Conservation (phyloP, 1,140 invertebrate genomes). For the Heliconius hewitsoni region DNA sequence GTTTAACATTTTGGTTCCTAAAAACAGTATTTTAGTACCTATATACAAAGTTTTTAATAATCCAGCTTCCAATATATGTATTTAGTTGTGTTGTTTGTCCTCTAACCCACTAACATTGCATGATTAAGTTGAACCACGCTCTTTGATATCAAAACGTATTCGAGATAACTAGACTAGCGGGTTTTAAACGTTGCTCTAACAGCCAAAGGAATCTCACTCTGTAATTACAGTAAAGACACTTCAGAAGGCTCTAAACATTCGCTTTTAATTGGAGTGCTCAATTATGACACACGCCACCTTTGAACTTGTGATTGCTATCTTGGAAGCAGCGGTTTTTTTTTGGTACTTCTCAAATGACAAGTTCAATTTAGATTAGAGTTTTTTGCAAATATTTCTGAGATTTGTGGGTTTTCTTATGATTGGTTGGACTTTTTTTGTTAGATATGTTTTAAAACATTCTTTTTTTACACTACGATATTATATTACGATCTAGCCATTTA, state of each 20-base stretch:
- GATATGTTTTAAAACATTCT: neutral
- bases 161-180: slow-evolving; percentile 49
- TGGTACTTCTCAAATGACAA: slow-evolving; percentile 16
- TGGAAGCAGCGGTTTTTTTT: slow-evolving; percentile 25
- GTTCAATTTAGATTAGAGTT: neutral
- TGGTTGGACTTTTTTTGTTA: neutral
- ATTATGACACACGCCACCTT: slow-evolving; percentile 70
- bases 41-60: neutral
- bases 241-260: slow-evolving; percentile 59
- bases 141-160: slow-evolving; percentile 50
- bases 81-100: slow-evolving; percentile 33
- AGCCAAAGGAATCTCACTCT: slow-evolving; percentile 56
- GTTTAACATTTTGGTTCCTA: neutral
- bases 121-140: slow-evolving; percentile 35
- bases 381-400: neutral
- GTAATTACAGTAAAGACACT: slow-evolving; percentile 67
- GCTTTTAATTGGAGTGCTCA: slow-evolving; percentile 75
- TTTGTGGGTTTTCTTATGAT: neutral
- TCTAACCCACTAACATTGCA: slow-evolving; percentile 56
- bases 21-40: neutral
- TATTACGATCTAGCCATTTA: too few relatives aligned
- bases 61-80: slow-evolving; percentile 2
- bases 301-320: slow-evolving; percentile 72
- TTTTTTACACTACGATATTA: too few relatives aligned
- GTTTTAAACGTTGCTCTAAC: slow-evolving; percentile 52